phyloP scores from a whole-genome alignment of 2,797 vertebrate species.

The Mormyrus proboscirostris region DNA sequence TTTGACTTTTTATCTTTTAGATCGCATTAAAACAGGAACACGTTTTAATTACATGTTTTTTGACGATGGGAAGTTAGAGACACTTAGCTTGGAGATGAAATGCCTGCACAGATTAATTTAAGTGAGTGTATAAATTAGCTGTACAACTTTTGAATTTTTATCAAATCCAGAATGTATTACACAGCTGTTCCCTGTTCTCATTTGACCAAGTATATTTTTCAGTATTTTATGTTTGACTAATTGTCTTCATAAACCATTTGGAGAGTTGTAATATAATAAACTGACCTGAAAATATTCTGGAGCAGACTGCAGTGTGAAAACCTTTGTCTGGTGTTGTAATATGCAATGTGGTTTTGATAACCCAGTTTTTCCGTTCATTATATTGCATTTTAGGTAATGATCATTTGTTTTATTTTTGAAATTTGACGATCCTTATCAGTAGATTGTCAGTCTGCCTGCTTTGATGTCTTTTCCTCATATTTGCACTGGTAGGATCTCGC shows the following conservation, averaged over 20 bases:
- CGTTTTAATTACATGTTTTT: constrained; percentile 16
- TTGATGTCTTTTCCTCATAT: neutral
- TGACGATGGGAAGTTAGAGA: neutral
- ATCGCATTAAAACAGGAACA: neutral
- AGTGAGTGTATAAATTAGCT: constrained; percentile 16
- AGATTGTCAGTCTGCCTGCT: neutral
- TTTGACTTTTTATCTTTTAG: constrained; percentile 22
- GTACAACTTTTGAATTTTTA: constrained; percentile 16
- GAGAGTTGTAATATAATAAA: constrained; percentile 10
- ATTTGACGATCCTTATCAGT: neutral
- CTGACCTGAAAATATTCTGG: neutral
- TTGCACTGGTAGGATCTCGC: neutral
- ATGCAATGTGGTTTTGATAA: neutral
- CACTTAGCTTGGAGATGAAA: constrained; percentile 10
- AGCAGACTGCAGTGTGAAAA: neutral
- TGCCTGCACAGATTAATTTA: constrained; percentile 12
- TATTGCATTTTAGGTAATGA: neutral
- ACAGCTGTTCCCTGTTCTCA: neutral
- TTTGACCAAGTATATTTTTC: constrained; percentile 11
- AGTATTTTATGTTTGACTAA: constrained; percentile 13
- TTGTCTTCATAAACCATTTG: neutral
- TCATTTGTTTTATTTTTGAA: neutral
- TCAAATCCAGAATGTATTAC: constrained; percentile 21
- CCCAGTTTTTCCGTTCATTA: neutral
- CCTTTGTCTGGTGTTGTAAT: neutral